Percentiles rank a stretch among this genome's conserved stretches.
Conservation (phyloP, 1,140 invertebrate genomes). For the Drosophila busckii region DNA sequence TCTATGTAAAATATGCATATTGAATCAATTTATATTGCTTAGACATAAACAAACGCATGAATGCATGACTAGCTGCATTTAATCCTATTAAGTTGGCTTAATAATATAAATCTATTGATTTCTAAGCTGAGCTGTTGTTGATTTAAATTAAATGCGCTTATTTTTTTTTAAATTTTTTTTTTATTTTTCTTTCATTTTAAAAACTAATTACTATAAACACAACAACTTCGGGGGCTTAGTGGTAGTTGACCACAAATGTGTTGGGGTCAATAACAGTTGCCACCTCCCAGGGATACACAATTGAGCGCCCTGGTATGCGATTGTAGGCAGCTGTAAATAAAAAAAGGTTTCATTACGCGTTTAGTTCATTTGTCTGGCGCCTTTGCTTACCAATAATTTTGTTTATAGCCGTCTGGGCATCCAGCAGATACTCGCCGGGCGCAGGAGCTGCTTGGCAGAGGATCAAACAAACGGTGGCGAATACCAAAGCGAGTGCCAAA, state of each 20-base stretch:
- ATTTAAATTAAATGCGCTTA: background rate
- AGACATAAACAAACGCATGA: too few relatives aligned
- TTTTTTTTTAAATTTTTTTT: slow-evolving; percentile 1
- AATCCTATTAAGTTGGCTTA: too few relatives aligned
- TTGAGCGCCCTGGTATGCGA: slow-evolving; percentile 46
- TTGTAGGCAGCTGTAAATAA: slow-evolving; percentile 50
- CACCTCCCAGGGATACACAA: slow-evolving; percentile 55
- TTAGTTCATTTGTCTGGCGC: background rate
- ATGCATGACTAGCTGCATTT: too few relatives aligned
- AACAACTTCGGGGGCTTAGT: too few relatives aligned
- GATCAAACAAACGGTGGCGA: slow-evolving; percentile 36
- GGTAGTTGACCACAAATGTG: slow-evolving; percentile 47
- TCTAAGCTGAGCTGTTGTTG: too few relatives aligned
- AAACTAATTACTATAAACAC: too few relatives aligned
- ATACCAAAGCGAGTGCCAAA: slow-evolving; percentile 27
- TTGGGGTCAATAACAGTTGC: slow-evolving; percentile 59
- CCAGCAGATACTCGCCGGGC: slow-evolving; percentile 38
- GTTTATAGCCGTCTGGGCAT: slow-evolving; percentile 55
- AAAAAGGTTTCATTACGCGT: background rate
- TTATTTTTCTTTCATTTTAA: background rate
- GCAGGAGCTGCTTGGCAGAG: slow-evolving; percentile 43
- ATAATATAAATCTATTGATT: too few relatives aligned
- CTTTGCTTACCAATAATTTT: slow-evolving; percentile 57
- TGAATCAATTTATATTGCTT: too few relatives aligned
- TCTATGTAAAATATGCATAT: too few relatives aligned